Evolutionary conservation across 2,113 vertebrate genomes (phyloP).

Genomic region (Azemiops feae): DNA sequence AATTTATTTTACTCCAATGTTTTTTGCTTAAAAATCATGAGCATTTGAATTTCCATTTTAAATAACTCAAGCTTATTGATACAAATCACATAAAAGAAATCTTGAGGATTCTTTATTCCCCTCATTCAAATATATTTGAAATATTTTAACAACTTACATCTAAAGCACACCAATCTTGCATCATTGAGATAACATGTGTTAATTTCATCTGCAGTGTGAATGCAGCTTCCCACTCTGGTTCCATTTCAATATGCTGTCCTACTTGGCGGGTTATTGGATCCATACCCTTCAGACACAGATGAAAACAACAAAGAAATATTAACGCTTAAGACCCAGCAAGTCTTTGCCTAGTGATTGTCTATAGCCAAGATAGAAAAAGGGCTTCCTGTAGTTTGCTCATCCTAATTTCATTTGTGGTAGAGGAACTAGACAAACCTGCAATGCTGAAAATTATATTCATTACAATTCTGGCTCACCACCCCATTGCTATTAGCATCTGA

Average conservation of each 20-base stretch:
- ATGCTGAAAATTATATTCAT: background rate
- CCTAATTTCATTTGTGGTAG: background rate
- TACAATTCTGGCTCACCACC: background rate
- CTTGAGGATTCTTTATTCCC: background rate
- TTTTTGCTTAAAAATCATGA: background rate
- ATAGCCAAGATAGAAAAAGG: background rate
- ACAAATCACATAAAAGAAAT: background rate
- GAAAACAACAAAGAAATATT: background rate
- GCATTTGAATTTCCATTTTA: background rate
- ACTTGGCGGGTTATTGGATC: constrained; percentile 96
- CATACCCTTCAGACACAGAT: constrained; percentile 82
- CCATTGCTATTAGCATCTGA: background rate
- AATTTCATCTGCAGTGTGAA: constrained; percentile 97
- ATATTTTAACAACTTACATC: constrained; percentile 78
- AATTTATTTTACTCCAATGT: background rate
- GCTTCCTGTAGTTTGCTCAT: background rate
- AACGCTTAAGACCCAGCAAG: background rate
- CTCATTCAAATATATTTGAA: background rate
- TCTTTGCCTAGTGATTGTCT: background rate
- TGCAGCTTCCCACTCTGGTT: constrained; percentile 98
- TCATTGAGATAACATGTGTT: constrained; percentile 95
- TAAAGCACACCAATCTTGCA: constrained; percentile 94
- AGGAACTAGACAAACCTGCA: background rate
- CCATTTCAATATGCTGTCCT: constrained; percentile 99
- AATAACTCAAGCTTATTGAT: background rate